A percentile compares a stretch with the other conserved stretches of the same genome.
These are phyloP conservation scores for Bradysia coprophila DNA, from an alignment of 1,140 invertebrate genomes.

Conservation along the genomic window DNA sequence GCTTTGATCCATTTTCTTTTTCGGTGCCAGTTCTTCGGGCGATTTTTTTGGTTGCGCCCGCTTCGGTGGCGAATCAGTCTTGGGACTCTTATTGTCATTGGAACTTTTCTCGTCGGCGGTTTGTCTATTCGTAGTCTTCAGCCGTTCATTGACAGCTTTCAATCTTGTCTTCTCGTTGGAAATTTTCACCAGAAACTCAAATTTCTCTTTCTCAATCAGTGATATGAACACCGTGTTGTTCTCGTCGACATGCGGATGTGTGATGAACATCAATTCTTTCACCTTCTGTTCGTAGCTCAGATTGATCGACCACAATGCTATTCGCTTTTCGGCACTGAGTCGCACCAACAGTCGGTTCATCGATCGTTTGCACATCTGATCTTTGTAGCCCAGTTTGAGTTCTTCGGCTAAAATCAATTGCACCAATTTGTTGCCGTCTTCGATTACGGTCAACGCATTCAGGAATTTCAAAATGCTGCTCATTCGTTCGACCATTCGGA, in stretches of 20 bases:
- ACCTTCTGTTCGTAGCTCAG: not conserved
- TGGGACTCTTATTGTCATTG: not conserved
- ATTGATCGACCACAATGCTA: not conserved
- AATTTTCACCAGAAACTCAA: not conserved
- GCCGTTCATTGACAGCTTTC: not conserved
- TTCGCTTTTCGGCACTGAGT: slow-evolving; percentile 5
- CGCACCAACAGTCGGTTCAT: slow-evolving; percentile 11
- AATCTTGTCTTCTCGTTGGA: not conserved
- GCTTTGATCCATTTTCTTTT: not conserved
- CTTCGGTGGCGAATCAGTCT: no score
- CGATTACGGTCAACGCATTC: not conserved
- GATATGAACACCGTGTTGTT: not conserved
- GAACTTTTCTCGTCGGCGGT: no score
- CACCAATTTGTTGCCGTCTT: not conserved
- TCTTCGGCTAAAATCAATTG: not conserved
- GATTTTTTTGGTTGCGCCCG: not conserved
- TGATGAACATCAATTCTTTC: not conserved
- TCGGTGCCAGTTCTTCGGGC: not conserved
- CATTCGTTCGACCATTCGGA: not conserved
- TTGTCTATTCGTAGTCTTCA: no score
- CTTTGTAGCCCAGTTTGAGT: not conserved
- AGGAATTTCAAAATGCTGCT: not conserved
- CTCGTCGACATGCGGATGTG: not conserved
- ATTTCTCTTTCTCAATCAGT: not conserved
- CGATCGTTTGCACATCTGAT: slow-evolving; percentile 11